Conservation (phyloP, 2,113 vertebrate species). For the Sciurus niger region DNA sequence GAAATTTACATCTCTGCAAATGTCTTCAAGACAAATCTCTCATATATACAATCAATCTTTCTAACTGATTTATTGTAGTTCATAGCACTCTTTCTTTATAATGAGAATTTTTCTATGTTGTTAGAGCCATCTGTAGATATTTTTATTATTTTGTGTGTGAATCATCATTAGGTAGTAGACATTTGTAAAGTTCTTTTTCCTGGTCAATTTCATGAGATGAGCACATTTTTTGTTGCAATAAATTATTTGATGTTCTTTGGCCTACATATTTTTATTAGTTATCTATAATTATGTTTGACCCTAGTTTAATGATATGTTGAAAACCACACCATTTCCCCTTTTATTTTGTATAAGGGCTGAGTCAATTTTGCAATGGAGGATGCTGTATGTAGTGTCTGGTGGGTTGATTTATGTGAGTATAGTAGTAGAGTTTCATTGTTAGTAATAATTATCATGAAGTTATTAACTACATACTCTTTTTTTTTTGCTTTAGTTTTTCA, state of each 20-base stretch:
- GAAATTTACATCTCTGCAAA: slow-evolving; percentile 40
- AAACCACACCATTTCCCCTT: not conserved
- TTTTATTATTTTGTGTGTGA: slow-evolving; percentile 32
- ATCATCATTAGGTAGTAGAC: not conserved
- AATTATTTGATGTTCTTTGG: slow-evolving; percentile 50
- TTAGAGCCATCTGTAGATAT: not conserved
- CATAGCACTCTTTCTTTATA: slow-evolving; percentile 2
- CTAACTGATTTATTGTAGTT: slow-evolving; percentile 50
- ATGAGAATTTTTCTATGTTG: slow-evolving; percentile 12
- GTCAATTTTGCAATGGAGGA: not conserved
- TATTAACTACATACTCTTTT: not conserved
- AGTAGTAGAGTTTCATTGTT: slow-evolving; percentile 37
- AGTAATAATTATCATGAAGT: not conserved
- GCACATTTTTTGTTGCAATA: slow-evolving; percentile 27
- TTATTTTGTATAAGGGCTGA: slow-evolving; percentile 6
- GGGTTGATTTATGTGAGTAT: not conserved
- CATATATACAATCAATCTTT: slow-evolving; percentile 21
- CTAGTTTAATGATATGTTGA: not conserved
- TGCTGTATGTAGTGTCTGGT: not conserved
- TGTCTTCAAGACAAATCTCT: slow-evolving; percentile 31
- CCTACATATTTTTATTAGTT: not conserved
- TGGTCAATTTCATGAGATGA: not conserved
- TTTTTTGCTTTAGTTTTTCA: slow-evolving; percentile 48
- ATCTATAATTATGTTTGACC: not conserved
- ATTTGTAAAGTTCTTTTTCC: slow-evolving; percentile 2